phyloP scores from a whole-genome alignment of 2,888 invertebrate species.

The Bunonema sp. region DNA sequence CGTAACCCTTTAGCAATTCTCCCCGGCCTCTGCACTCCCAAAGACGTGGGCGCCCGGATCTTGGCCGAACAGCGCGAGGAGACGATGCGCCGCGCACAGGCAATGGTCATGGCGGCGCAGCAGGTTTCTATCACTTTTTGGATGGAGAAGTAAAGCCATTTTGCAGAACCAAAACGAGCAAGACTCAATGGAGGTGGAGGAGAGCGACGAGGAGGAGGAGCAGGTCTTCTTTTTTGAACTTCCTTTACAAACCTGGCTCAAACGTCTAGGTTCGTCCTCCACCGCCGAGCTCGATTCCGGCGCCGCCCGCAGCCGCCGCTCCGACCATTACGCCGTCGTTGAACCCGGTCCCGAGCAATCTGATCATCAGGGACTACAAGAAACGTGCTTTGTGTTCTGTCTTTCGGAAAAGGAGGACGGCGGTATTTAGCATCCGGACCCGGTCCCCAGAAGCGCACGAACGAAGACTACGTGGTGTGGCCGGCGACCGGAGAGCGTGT shows the following conservation, averaged over 20 bases:
- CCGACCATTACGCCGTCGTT: too few species aligned
- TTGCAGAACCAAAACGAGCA: background rate
- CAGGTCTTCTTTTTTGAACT: conserved; percentile 1
- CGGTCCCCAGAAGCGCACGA: conserved; percentile 1
- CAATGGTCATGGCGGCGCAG: background rate
- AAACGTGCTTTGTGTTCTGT: conserved; percentile 49
- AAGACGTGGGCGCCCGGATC: conserved; percentile 51
- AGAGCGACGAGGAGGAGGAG: conserved; percentile 31
- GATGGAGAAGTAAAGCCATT: background rate
- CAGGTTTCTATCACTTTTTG: background rate
- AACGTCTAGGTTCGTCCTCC: too few species aligned
- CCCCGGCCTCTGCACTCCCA: conserved; percentile 50
- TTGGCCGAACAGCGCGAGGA: conserved; percentile 47
- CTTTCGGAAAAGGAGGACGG: background rate
- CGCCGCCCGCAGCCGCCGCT: conserved; percentile 59
- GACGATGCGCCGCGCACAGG: too few species aligned
- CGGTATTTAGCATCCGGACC: background rate
- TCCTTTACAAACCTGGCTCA: background rate
- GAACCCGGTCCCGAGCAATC: too few species aligned
- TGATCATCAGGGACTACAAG: conserved; percentile 80
- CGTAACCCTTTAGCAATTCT: conserved; percentile 46
- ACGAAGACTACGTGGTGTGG: conserved; percentile 69
- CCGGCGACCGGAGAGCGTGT: conserved; percentile 95
- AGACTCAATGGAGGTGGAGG: conserved; percentile 42
- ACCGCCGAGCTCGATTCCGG: too few species aligned